These are phyloP conservation scores for Trypoxylus dichotomus DNA, from an alignment of 1,140 invertebrate species.

Conservation along the genomic window DNA sequence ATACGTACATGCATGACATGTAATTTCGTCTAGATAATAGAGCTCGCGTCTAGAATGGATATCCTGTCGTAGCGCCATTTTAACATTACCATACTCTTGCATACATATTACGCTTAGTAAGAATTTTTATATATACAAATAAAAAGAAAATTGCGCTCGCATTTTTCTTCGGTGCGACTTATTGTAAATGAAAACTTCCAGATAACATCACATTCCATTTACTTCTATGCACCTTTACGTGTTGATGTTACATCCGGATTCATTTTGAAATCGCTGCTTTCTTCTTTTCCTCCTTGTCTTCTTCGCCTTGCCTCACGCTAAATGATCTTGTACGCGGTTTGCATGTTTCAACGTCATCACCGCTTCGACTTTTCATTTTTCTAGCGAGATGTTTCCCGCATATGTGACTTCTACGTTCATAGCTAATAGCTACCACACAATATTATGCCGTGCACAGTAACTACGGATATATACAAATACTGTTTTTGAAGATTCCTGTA, in stretches of 20 bases:
- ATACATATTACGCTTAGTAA: not conserved
- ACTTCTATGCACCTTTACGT: not conserved
- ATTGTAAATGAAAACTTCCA: not conserved
- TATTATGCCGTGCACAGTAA: not conserved
- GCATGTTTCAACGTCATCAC: conserved; percentile 5
- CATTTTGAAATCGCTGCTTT: not conserved
- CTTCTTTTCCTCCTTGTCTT: not conserved
- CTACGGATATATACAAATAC: too few relatives aligned
- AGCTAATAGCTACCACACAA: not conserved
- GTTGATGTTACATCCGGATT: not conserved
- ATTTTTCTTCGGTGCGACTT: not conserved
- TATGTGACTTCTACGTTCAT: not conserved
- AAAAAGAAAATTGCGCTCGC: not conserved
- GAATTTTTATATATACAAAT: not conserved
- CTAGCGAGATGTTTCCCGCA: not conserved
- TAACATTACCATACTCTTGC: not conserved
- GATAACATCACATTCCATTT: conserved; percentile 3
- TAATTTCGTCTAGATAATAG: not conserved
- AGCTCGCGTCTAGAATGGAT: not conserved
- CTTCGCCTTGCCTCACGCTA: not conserved
- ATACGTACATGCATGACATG: not conserved
- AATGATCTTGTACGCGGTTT: not conserved
- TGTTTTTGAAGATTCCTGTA: too few relatives aligned
- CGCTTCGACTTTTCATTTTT: conserved; percentile 2
- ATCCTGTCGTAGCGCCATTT: not conserved